Evolutionary conservation across 2,113 vertebrate species (phyloP).

Genomic region (Indicator maculatus): DNA sequence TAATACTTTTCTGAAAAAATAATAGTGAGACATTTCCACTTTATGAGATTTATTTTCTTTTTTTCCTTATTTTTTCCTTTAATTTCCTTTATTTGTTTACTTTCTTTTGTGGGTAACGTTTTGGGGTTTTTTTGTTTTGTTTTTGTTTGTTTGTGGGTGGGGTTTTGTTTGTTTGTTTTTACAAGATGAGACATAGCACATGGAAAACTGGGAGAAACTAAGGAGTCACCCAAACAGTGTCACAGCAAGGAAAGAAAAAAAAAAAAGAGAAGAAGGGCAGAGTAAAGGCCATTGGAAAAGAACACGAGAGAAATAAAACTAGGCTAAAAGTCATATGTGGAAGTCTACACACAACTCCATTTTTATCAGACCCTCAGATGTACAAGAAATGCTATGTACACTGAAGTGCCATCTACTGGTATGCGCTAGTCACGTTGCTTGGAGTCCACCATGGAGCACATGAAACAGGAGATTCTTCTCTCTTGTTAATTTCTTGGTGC

Average conservation of each 20-base stretch:
- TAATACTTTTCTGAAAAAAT: background rate
- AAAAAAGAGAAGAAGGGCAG: background rate
- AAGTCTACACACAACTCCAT: background rate
- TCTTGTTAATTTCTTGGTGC: background rate
- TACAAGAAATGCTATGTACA: background rate
- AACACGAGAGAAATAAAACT: background rate
- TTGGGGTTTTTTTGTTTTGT: too few relatives aligned
- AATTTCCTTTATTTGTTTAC: too few relatives aligned
- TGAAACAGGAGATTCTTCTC: background rate
- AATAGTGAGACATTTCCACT: background rate
- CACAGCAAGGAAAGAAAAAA: background rate
- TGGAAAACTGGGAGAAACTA: background rate
- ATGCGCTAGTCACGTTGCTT: background rate
- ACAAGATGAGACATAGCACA: too few relatives aligned
- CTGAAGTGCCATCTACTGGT: slow-evolving; percentile 57
- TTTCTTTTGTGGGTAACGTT: too few relatives aligned
- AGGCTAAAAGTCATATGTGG: background rate
- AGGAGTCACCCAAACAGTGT: too few relatives aligned
- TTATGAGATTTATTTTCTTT: background rate
- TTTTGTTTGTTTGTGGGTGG: too few relatives aligned
- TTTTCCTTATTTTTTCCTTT: too few relatives aligned
- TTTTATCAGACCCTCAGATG: background rate
- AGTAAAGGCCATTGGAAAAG: background rate
- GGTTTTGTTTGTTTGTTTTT: too few relatives aligned
- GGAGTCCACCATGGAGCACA: background rate